phyloP scores from a whole-genome alignment of 1,140 invertebrate species.

The Trachymyrmex septentrionalis region DNA sequence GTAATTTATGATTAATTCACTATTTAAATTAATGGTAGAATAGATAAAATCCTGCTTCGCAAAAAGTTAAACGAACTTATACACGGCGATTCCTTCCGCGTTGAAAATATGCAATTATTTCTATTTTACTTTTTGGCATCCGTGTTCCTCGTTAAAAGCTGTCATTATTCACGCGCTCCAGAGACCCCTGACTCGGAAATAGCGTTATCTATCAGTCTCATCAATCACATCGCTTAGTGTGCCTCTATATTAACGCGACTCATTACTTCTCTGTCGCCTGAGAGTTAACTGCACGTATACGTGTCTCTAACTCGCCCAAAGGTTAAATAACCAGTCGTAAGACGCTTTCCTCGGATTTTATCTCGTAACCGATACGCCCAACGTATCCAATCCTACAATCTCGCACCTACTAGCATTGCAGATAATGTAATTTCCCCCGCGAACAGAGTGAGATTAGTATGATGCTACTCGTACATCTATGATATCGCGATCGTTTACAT shows the following conservation, averaged over 20 bases:
- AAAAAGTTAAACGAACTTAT: conserved; percentile 21
- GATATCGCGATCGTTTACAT: conserved; percentile 28
- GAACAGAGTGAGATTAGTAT: conserved; percentile 68
- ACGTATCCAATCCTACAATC: conserved; percentile 56
- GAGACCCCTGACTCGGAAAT: conserved; percentile 61
- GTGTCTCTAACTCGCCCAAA: conserved; percentile 52
- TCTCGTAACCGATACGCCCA: conserved; percentile 60
- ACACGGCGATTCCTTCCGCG: conserved; percentile 16
- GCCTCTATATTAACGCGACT: conserved; percentile 61
- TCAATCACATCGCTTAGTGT: conserved; percentile 54
- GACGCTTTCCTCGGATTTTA: conserved; percentile 67
- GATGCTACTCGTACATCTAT: conserved; percentile 16
- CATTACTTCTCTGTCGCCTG: conserved; percentile 42
- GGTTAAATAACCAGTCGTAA: conserved; percentile 67
- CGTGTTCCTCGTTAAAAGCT: conserved; percentile 52
- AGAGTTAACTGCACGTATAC: conserved; percentile 27
- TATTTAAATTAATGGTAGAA: conserved; percentile 35
- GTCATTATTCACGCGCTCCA: conserved; percentile 48
- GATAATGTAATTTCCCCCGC: conserved; percentile 62
- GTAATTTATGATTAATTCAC: conserved; percentile 46
- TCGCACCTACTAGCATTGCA: conserved; percentile 35
- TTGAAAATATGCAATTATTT: conserved; percentile 19
- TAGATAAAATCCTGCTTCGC: conserved; percentile 3
- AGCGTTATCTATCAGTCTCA: conserved; percentile 51
- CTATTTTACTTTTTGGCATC: conserved; percentile 47